Percentiles rank a stretch among this genome's conserved stretches.
These are phyloP conservation scores for Drosophila sordidapex DNA, from an alignment of 2,888 invertebrate species.

Conservation along the genomic window DNA sequence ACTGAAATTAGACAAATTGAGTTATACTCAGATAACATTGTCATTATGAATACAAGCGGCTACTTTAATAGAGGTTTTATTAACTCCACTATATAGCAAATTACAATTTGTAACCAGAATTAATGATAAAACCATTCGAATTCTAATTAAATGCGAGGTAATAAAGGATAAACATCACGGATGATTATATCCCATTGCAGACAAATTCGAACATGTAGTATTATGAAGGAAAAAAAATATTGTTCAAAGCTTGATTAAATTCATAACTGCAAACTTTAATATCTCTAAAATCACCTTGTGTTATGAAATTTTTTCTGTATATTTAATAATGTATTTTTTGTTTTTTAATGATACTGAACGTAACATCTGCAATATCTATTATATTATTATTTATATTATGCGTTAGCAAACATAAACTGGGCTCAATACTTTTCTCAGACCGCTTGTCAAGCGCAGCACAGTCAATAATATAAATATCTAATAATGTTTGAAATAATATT, in stretches of 20 bases:
- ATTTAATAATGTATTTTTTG: not conserved
- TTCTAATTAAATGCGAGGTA: not conserved
- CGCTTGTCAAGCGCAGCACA: not conserved
- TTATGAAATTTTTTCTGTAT: not conserved
- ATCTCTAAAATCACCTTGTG: not conserved
- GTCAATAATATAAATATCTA: not conserved
- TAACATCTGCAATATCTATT: not conserved
- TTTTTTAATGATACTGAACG: not conserved
- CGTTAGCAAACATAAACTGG: not conserved
- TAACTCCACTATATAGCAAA: rapidly evolving
- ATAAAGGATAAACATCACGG: too few relatives aligned
- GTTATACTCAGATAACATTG: not conserved
- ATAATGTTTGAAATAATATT: not conserved
- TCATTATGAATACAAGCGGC: not conserved
- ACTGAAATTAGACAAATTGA: not conserved
- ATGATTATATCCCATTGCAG: too few relatives aligned
- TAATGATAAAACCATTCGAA: not conserved
- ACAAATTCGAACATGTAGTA: too few relatives aligned
- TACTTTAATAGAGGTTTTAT: not conserved
- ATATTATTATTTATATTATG: not conserved
- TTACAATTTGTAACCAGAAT: not conserved
- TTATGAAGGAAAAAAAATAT: too few relatives aligned
- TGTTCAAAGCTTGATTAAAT: too few relatives aligned
- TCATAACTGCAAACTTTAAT: not conserved
- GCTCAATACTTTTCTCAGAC: not conserved